Conservation (phyloP, 1,140 invertebrate genomes). For the Yoshiicerus persimilis region DNA sequence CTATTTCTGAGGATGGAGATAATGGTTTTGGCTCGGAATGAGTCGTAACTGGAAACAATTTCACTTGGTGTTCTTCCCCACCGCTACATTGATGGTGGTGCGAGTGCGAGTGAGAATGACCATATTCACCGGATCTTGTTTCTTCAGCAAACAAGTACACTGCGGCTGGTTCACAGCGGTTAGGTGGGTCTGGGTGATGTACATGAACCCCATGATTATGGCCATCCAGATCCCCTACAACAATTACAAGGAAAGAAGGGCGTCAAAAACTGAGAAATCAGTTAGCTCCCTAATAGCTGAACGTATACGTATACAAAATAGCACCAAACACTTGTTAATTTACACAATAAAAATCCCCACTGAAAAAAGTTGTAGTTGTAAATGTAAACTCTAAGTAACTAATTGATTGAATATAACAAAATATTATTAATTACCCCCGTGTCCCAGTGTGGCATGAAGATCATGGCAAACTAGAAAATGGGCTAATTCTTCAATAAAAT, state of each 20-base stretch:
- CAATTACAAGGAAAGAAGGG: neutral
- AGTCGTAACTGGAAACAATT: conserved; percentile 36
- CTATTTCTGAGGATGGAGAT: neutral
- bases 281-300: too few species aligned
- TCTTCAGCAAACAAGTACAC: conserved; percentile 49
- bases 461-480: conserved; percentile 50
- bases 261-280: too few species aligned
- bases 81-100: conserved; percentile 25
- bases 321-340: too few species aligned
- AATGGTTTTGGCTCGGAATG: conserved; percentile 24
- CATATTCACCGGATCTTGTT: conserved; percentile 35
- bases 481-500: conserved; percentile 70
- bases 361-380: too few species aligned
- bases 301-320: too few species aligned
- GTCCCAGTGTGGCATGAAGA: conserved; percentile 44
- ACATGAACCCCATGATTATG: conserved; percentile 49
- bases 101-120: conserved; percentile 24
- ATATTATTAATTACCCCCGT: too few species aligned
- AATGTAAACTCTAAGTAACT: too few species aligned
- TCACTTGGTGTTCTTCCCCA: conserved; percentile 40
- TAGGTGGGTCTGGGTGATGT: conserved; percentile 48
- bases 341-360: too few species aligned
- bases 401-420: too few species aligned
- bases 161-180: conserved; percentile 49
- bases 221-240: conserved; percentile 33